Evolutionary conservation across 2,113 vertebrate genomes (phyloP).

Genomic region (Arizona elegans): DNA sequence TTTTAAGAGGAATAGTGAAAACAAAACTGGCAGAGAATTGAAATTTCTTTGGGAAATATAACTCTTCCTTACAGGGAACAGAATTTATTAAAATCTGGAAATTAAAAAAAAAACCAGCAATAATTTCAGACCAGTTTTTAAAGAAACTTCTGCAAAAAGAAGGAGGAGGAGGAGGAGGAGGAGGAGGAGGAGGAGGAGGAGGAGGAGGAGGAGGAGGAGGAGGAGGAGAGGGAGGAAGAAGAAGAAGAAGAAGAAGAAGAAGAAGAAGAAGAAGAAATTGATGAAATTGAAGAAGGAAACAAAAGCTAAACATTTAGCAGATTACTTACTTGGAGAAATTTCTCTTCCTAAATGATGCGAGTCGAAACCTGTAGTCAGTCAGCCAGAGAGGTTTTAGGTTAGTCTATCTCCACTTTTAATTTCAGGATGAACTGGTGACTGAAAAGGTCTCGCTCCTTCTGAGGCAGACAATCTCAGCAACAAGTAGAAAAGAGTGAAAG

Average conservation of each 20-base stretch:
- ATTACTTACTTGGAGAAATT: not conserved
- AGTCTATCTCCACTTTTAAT: not conserved
- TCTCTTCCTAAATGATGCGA: not conserved
- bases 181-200: too few species aligned
- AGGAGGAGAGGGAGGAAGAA: too few species aligned
- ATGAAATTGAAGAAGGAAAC: not conserved
- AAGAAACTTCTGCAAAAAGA: not conserved
- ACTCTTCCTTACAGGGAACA: not conserved
- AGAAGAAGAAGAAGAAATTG: rapidly evolving
- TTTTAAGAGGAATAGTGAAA: not conserved
- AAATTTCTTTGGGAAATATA: slow-evolving; percentile 6
- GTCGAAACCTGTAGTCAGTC: not conserved
- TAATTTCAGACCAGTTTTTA: not conserved
- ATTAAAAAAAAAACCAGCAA: not conserved
- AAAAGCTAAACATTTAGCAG: not conserved
- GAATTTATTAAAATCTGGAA: not conserved
- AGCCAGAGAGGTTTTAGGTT: not conserved
- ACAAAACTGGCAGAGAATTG: not conserved
- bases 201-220: too few species aligned
- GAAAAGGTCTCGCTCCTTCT: not conserved
- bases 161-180: rapidly evolving
- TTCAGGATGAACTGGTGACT: not conserved
- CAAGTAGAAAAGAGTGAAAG: not conserved
- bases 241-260: not conserved
- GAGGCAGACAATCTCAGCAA: not conserved